A percentile compares a stretch with the other conserved stretches of the same genome.
Evolutionary conservation across 2,797 vertebrate genomes (phyloP).

Genomic region (Danio kyathit): DNA sequence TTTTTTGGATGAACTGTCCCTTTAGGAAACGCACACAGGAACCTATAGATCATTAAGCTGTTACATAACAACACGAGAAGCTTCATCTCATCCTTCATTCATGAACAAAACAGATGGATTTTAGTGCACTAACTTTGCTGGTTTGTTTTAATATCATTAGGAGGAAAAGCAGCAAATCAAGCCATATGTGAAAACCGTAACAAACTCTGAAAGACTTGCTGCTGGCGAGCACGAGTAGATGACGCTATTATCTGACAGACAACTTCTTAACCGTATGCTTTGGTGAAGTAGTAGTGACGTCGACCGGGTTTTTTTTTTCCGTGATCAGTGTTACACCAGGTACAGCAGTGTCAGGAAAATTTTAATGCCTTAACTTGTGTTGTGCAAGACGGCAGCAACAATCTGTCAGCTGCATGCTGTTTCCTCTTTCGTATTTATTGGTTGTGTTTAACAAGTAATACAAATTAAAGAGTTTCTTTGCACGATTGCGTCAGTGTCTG

Average conservation of each 20-base stretch:
- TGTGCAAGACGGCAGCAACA: conserved; percentile 36
- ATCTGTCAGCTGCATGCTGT: conserved; percentile 49
- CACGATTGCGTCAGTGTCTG: background rate
- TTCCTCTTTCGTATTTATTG: conserved; percentile 47
- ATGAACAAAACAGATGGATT: background rate
- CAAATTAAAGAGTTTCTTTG: conserved; percentile 38
- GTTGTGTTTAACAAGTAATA: conserved; percentile 41
- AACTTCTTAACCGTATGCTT: conserved; percentile 18
- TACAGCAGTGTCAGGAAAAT: conserved; percentile 40
- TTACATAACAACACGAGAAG: background rate
- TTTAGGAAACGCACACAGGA: conserved; percentile 3
- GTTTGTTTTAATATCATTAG: conserved; percentile 2
- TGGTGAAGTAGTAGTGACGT: conserved; percentile 27
- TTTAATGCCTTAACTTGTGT: conserved; percentile 55
- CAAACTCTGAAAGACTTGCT: conserved; percentile 1
- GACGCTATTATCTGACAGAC: background rate
- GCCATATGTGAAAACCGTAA: conserved; percentile 30
- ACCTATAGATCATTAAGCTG: conserved; percentile 8
- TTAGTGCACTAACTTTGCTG: conserved; percentile 21
- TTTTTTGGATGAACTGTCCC: background rate
- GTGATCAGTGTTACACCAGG: conserved; percentile 37
- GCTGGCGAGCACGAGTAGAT: background rate
- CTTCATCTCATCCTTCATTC: background rate
- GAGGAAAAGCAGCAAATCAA: conserved; percentile 31
- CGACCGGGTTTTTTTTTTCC: background rate